phyloP scores from a whole-genome alignment of 2,113 vertebrate genomes.

The Pholis gunnellus region DNA sequence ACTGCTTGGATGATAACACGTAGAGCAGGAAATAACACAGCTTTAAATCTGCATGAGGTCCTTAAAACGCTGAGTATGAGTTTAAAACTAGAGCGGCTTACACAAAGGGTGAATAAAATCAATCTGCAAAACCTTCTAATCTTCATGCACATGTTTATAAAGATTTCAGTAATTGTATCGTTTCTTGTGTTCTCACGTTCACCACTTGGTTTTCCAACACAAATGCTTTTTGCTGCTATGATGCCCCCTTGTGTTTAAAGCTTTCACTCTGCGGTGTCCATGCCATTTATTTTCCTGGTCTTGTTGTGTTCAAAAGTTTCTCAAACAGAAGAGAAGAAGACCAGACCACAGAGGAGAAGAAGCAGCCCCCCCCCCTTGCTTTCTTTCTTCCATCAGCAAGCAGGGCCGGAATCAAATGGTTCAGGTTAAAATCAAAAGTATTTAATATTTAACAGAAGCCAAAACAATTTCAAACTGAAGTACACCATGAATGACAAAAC shows the following conservation, averaged over 20 bases:
- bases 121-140: not conserved
- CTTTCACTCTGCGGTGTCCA: not conserved
- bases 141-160: not conserved
- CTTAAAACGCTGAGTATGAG: not conserved
- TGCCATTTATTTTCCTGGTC: not conserved
- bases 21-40: not conserved
- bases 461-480: too few species aligned
- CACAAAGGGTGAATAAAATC: not conserved
- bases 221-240: too few species aligned
- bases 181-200: not conserved
- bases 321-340: too few species aligned
- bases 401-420: too few species aligned
- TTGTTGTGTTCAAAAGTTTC: too few species aligned
- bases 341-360: too few species aligned
- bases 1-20: not conserved
- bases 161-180: not conserved
- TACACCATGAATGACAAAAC: too few species aligned
- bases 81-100: not conserved
- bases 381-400: too few species aligned
- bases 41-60: not conserved
- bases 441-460: too few species aligned
- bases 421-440: too few species aligned
- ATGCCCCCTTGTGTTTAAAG: slow-evolving; percentile 8
- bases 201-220: too few species aligned
- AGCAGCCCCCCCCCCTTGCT: too few species aligned